Conservation (phyloP, 2,888 invertebrate genomes). For the Melanotus villosus region DNA sequence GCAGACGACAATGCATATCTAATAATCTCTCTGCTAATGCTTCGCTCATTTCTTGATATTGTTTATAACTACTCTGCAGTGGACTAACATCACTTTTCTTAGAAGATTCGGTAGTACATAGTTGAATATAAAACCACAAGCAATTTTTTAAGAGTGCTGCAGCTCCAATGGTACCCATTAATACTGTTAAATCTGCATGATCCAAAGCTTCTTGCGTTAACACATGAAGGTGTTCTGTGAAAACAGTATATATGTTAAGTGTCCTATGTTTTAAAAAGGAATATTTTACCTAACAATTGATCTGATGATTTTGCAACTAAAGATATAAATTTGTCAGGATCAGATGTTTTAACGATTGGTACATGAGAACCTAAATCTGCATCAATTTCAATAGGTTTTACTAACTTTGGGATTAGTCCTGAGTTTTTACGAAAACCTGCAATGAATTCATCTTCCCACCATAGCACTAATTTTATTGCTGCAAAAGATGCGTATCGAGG, state of each 20-base stretch:
- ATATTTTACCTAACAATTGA: slow-evolving; percentile 74
- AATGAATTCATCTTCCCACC: slow-evolving; percentile 88
- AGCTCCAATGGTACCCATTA: slow-evolving; percentile 87
- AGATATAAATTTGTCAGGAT: slow-evolving; percentile 83
- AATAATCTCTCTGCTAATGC: slow-evolving; percentile 86
- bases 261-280: neutral
- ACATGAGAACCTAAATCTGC: slow-evolving; percentile 62
- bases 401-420: slow-evolving; percentile 66
- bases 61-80: slow-evolving; percentile 76
- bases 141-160: slow-evolving; percentile 85
- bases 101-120: slow-evolving; percentile 62
- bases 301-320: slow-evolving; percentile 81
- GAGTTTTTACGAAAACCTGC: slow-evolving; percentile 82
- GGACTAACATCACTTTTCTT: slow-evolving; percentile 50
- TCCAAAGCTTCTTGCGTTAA: slow-evolving; percentile 88
- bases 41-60: slow-evolving; percentile 87
- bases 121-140: slow-evolving; percentile 82
- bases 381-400: slow-evolving; percentile 66
- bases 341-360: slow-evolving; percentile 79
- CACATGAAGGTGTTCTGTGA: slow-evolving; percentile 81
- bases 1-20: slow-evolving; percentile 84
- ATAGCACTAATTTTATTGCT: slow-evolving; percentile 85
- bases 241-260: neutral
- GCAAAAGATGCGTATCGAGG: slow-evolving; percentile 89
- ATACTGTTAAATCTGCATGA: slow-evolving; percentile 85